Conservation (phyloP, 2,113 vertebrate species). For the Callaeas wilsoni region DNA sequence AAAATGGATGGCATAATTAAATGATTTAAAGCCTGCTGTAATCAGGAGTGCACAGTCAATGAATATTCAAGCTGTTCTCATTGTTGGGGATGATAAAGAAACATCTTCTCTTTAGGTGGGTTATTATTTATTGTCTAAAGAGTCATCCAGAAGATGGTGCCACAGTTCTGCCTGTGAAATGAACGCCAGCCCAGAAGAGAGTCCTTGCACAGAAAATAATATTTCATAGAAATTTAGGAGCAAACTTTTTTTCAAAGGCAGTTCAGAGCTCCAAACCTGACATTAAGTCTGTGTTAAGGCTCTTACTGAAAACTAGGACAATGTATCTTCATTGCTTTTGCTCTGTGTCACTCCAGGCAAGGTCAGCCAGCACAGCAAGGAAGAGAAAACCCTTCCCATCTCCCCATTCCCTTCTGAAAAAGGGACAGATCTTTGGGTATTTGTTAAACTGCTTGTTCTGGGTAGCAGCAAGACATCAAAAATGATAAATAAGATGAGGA, state of each 20-base stretch:
- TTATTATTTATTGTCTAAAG: constrained; percentile 40
- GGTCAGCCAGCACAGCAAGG: background rate
- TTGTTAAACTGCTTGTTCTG: background rate
- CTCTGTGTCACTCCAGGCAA: constrained; percentile 51
- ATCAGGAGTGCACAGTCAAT: constrained; percentile 63
- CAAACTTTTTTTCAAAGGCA: constrained; percentile 24
- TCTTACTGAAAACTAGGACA: constrained; percentile 29
- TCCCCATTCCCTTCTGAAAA: background rate
- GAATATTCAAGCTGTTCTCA: constrained; percentile 67
- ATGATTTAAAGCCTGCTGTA: constrained; percentile 51
- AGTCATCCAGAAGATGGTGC: constrained; percentile 73
- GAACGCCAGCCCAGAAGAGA: background rate
- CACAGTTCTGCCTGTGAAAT: constrained; percentile 69
- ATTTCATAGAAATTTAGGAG: background rate
- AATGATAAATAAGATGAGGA: background rate
- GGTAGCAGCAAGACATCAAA: background rate
- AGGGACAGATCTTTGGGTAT: background rate
- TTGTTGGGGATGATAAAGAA: constrained; percentile 41
- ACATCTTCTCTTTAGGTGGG: background rate
- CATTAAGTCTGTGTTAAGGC: background rate
- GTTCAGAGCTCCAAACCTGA: background rate
- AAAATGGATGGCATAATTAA: constrained; percentile 67
- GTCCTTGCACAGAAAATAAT: background rate
- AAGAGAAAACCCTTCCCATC: background rate
- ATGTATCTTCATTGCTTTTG: background rate